Conservation (phyloP, 2,797 vertebrate genomes). For the Leptoclinus maculatus region DNA sequence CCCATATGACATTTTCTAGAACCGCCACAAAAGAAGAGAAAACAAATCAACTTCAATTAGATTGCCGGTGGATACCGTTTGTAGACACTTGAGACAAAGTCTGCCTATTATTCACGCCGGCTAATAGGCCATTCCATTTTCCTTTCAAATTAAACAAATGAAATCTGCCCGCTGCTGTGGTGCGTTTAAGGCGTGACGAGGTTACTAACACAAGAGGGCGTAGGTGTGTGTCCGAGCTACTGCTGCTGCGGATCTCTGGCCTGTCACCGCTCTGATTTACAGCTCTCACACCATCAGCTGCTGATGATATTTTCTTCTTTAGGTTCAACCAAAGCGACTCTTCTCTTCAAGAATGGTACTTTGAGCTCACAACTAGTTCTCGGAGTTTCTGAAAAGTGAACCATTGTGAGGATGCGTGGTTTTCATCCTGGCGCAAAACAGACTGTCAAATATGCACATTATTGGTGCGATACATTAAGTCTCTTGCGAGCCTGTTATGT, state of each 20-base stretch:
- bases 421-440: background rate
- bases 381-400: background rate
- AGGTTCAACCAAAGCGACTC: background rate
- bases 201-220: slow-evolving; percentile 82
- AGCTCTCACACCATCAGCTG: background rate
- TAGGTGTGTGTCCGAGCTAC: slow-evolving; percentile 57
- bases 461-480: background rate
- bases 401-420: background rate
- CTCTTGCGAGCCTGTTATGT: too few species aligned
- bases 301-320: background rate
- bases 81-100: background rate
- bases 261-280: slow-evolving; percentile 36
- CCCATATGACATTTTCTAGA: background rate
- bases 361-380: background rate
- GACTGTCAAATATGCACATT: too few species aligned
- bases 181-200: slow-evolving; percentile 23
- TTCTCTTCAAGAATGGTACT: background rate
- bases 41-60: background rate
- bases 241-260: slow-evolving; percentile 19
- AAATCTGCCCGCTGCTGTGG: background rate
- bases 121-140: background rate
- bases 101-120: too few species aligned
- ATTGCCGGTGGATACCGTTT: background rate
- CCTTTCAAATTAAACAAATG: too few species aligned
- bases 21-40: background rate